Percentiles rank a stretch among this genome's conserved stretches.
These are phyloP conservation scores for Zaprionus bogoriensis DNA, from an alignment of 2,888 invertebrate species.

Conservation along the genomic window DNA sequence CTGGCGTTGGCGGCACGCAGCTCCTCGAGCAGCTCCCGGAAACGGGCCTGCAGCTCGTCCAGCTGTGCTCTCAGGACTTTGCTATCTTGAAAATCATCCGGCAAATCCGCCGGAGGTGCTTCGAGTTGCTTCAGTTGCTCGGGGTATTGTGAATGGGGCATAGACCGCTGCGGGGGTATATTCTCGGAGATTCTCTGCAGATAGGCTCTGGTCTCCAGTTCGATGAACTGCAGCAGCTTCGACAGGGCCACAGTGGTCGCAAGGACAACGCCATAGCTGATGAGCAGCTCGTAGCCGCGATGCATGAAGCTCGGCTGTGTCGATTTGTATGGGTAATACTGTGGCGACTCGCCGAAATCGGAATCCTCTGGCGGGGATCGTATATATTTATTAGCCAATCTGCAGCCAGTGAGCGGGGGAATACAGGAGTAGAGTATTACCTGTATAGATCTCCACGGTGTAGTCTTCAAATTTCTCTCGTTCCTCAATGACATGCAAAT, in stretches of 20 bases:
- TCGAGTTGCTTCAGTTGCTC: background rate
- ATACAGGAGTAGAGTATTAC: conserved; percentile 36
- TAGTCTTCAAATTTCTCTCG: conserved; percentile 21
- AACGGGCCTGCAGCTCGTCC: conserved; percentile 38
- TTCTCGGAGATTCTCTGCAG: background rate
- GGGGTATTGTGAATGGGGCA: background rate
- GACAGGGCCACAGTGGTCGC: conserved; percentile 20
- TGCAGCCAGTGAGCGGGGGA: no score
- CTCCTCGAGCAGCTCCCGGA: conserved; percentile 37
- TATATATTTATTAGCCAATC: background rate
- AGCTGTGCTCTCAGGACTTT: conserved; percentile 37
- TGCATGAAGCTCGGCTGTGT: background rate
- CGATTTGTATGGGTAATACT: conserved; percentile 6
- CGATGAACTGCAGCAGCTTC: conserved; percentile 31
- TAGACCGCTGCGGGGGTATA: background rate
- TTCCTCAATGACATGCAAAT: conserved; percentile 35
- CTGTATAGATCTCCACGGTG: conserved; percentile 53
- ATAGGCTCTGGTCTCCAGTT: conserved; percentile 2
- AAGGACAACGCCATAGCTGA: conserved; percentile 42
- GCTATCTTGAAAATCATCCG: conserved; percentile 4
- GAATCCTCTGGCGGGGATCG: conserved; percentile 29
- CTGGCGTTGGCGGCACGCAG: conserved; percentile 24
- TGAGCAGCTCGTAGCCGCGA: conserved; percentile 14
- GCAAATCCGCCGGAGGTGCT: background rate
- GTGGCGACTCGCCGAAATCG: background rate